Evolutionary conservation across 2,888 invertebrate species (phyloP), one percentile per base, ranked within the genome.

Genomic region (Tetragonula carbonaria): DNA sequence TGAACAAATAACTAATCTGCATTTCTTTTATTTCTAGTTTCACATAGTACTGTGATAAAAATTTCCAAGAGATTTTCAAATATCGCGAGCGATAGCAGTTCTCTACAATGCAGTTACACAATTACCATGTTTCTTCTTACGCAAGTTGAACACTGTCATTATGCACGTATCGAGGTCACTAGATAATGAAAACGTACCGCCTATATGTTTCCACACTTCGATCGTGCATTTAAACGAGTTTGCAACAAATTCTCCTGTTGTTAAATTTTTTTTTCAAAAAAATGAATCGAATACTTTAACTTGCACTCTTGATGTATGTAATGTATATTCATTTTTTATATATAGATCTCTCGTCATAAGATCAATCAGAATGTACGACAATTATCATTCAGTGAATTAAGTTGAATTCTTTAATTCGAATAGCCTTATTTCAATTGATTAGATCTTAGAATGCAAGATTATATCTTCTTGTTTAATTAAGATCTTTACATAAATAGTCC

Each of bases 91-190:
- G 87, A 79, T 67, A 68, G 66, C 55, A 74, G 73, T 78, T 71
- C 57, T 70, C 65, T 21, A 81, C 55, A 80, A 82, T 73, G 66
- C 73, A 68, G 81, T 89, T 86, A 67, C 86, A 74, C 83, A 90
- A 87, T 85, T 85, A 79, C 71, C 57, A 55, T 67, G 84, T 82
- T 74, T 78, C 77, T 79, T 86, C 84, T 89, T 89, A 80, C 85
- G 84, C 79, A 90, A 89, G 86, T 66, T 57, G 70, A 67, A 73
- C 67, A 66, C 77, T 53, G 77, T 86, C 80, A 88, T 90, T 90
- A 88, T 80, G 23, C 76, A 89, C 89, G 91, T 70, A 90, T 88
- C 82, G 89, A 79, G 88, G 88, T 74, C 88, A 82, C n/a, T 65
- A 75, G 70, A 83, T 90, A 86, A 89, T 89, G 77, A 81, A 90